Evolutionary conservation across 2,888 invertebrate genomes (phyloP), one percentile per base, ranked within the genome.

Genomic region (Drosophila formosana): DNA sequence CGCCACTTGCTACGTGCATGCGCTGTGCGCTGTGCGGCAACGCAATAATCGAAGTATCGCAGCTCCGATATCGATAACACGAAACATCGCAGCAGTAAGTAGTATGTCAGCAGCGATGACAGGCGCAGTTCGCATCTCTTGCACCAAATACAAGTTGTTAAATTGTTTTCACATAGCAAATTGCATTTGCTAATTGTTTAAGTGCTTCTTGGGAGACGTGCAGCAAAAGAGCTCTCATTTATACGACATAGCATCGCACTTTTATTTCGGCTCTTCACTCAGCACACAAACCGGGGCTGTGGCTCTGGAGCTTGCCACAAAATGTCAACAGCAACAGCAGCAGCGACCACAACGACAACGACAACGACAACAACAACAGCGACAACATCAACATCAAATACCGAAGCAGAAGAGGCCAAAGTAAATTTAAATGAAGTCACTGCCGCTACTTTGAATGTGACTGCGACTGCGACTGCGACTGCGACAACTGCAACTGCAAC

Each of bases 261-360:
- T 11, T 0, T 2, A 9, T 2, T 7, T 8, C 23, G 6, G 47
- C 39, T 41, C 32, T 8, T 6, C 9, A 25, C 11, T 30, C 7
- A 30, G 4, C 18, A 5, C 6, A 30, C 30, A 6, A 4, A 7
- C 30, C 61, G 32, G 60, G 37, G 46, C 46, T 39, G 37, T 45
- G 51, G 51, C 64, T 51, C 64, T 51, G 37, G 37, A 34, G 8
- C 51, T 65, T 51, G 30, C 60, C 32, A 60, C 41, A 52, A 60
- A 50, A 39, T 39, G 39, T 25, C 39, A 53, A 28, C 28, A 53
- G 37, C 37, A 37, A n/a, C 34, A 11, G 8, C 34, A 9, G 1
- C 34, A n/a, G 11, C 3, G 3, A 11, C 34, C 18, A n/a, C 1
- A 30, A 30, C 6, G 7, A 7, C 26, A 53, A 13, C 18, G 55